Evolutionary conservation across 2,113 vertebrate species (phyloP).

Genomic region (Manacus vitellinus): DNA sequence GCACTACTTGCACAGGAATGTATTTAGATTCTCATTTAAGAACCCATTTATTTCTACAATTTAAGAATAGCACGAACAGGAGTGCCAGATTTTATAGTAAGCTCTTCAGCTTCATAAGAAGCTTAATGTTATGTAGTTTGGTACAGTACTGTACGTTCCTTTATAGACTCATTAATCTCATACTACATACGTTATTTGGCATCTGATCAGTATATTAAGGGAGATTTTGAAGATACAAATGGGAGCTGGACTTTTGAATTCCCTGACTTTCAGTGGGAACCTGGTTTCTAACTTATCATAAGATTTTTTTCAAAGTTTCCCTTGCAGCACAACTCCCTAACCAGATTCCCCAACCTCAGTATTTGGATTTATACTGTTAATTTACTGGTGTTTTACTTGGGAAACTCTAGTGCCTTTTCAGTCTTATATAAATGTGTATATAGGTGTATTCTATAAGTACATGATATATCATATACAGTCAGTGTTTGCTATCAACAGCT

Average conservation of each 20-base stretch:
- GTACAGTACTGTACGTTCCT: not conserved
- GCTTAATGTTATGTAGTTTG: not conserved
- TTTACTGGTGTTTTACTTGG: conserved; percentile 9
- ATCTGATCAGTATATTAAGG: not conserved
- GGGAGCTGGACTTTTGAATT: not conserved
- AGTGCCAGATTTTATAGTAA: not conserved
- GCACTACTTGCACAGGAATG: not conserved
- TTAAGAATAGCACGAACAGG: not conserved
- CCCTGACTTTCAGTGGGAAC: not conserved
- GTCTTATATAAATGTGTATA: conserved; percentile 37
- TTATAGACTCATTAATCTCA: not conserved
- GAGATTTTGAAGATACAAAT: not conserved
- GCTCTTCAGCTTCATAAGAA: not conserved
- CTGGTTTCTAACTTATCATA: not conserved
- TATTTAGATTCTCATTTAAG: not conserved
- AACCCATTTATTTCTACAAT: not conserved
- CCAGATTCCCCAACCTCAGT: not conserved
- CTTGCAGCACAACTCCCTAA: not conserved
- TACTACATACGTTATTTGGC: not conserved
- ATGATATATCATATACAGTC: not conserved
- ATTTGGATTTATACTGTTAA: not conserved
- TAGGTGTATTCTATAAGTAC: conserved; percentile 4
- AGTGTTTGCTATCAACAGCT: not conserved
- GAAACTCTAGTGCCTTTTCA: conserved; percentile 62
- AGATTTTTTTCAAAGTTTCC: not conserved